phyloP scores from a whole-genome alignment of 2,888 invertebrate species.

The Antheraea yamamai region DNA sequence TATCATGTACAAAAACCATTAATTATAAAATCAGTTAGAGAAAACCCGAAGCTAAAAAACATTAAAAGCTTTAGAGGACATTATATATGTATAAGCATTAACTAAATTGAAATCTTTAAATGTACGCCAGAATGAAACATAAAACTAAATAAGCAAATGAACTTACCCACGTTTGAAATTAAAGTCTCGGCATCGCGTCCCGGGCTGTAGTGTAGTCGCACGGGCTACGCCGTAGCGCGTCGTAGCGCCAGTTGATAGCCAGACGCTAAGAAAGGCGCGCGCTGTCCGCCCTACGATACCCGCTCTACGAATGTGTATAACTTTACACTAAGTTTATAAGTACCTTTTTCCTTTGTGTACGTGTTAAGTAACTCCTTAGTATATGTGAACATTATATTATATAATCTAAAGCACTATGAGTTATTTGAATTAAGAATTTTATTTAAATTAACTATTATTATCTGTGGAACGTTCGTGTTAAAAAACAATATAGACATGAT shows the following conservation, averaged over 20 bases:
- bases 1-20: no score
- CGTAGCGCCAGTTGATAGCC: constrained; percentile 67
- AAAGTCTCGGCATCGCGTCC: constrained; percentile 26
- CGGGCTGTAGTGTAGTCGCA: constrained; percentile 34
- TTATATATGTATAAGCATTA: not conserved
- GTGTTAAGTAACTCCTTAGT: constrained; percentile 3
- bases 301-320: constrained; percentile 27
- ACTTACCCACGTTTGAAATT: constrained; percentile 11
- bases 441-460: not conserved
- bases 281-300: constrained; percentile 46
- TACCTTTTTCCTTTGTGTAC: constrained; percentile 4
- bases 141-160: constrained; percentile 9
- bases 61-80: not conserved
- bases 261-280: constrained; percentile 56
- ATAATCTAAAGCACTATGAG: not conserved
- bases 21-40: not conserved
- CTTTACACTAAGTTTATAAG: constrained; percentile 19
- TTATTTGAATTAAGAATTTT: not conserved
- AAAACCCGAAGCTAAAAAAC: not conserved
- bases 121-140: not conserved
- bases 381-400: not conserved
- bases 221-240: constrained; percentile 54
- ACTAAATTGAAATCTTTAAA: not conserved
- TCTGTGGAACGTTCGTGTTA: not conserved
- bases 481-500: not conserved